These are phyloP conservation scores for Coreius guichenoti DNA, from an alignment of 2,797 vertebrate species.

Conservation along the genomic window DNA sequence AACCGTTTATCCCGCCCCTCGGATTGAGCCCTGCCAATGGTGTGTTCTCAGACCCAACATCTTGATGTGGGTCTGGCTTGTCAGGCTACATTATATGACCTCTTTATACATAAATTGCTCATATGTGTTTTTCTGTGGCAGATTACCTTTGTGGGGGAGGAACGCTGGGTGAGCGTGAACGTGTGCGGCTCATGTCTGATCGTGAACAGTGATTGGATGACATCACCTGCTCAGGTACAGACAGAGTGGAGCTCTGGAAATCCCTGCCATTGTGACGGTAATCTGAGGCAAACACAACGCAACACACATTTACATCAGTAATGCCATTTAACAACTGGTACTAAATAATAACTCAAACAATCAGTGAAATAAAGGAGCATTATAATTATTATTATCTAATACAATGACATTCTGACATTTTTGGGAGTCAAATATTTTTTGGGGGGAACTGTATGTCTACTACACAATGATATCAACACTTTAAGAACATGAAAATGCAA, in stretches of 20 bases:
- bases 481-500: background rate
- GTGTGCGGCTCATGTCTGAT: conserved; percentile 85
- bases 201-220: conserved; percentile 89
- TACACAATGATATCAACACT: background rate
- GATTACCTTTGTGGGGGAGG: conserved; percentile 89
- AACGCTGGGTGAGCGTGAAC: conserved; percentile 92
- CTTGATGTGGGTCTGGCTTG: no score
- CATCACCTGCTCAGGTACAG: conserved; percentile 94
- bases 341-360: background rate
- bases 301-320: background rate
- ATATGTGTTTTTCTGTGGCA: background rate
- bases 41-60: no score
- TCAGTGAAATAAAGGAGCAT: background rate
- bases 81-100: no score
- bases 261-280: conserved; percentile 89
- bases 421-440: background rate
- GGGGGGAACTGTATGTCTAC: background rate
- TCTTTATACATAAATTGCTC: background rate
- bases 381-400: background rate
- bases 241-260: conserved; percentile 93
- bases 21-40: no score
- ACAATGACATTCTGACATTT: background rate
- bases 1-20: no score
- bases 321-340: conserved; percentile 16
- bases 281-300: conserved; percentile 74